Evolutionary conservation across 1,140 invertebrate genomes (phyloP), one percentile per base, ranked within the genome.

Genomic region (Dermatophagoides farinae): DNA sequence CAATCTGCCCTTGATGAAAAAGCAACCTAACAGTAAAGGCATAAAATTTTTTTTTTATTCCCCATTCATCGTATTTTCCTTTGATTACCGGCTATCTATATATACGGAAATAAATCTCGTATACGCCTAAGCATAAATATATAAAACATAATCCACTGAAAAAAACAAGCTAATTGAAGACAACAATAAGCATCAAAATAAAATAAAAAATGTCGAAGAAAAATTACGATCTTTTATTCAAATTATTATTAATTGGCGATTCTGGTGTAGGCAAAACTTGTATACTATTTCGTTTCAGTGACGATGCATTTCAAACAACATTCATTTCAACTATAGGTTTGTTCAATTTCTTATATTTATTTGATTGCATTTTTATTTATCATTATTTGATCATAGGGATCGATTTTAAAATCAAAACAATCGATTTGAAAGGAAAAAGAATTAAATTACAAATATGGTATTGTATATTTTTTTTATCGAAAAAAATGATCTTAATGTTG

Each of bases 241-340:
- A 91, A 78, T 78, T 92, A 65, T 75, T 91, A 63, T 76, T 92
- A 46, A 90, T 91, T 71, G 87, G 87, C 61, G 87, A 90, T 73
- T 88, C 86, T 47, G 89, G 88, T 66, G 88, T 92, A 58, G 89
- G 88, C 63, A 93, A 93, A 75, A 92, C 88, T 37, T 91, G 87
- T 75, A 86, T 93, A 70, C 76, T 93, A 66, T 92, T 92, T 74
- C 80, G 89, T 70, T 95, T 93, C 77, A 89, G 87, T 62, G 89
- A 95, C 75, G 88, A 93, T 76, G 86, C 88, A 61, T 97, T 95
- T 75, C 96, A 93, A 72, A 90, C 89, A 64, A 93, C 90, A 61
- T 97, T 96, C 79, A 97, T 96, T 76, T 96, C 91, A 54, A 97
- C 92, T 65, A 97, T 97, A 78, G 92, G 91, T 93, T 80, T 79